Conservation (phyloP, 2,888 invertebrate species). For the Caenorhabditis sp. region DNA sequence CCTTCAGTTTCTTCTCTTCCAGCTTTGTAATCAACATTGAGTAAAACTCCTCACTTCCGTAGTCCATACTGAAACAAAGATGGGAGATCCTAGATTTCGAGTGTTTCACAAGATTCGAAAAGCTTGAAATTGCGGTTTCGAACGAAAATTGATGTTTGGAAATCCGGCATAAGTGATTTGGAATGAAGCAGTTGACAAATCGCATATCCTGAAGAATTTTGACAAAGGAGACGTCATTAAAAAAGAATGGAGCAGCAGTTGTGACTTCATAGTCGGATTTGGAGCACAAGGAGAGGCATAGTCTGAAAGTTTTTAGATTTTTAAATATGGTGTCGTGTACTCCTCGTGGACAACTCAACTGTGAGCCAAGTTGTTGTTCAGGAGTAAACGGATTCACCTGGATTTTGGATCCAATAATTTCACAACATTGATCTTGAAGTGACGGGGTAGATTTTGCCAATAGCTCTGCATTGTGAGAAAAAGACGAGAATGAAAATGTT, state of each 20-base stretch:
- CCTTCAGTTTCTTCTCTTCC: not conserved
- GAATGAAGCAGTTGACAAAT: no score
- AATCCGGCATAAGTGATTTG: no score
- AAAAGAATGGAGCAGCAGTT: not conserved
- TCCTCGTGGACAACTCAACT: no score
- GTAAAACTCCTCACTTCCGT: not conserved
- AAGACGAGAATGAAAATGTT: no score
- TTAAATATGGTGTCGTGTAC: no score
- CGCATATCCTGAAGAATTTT: no score
- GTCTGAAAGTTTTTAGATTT: not conserved
- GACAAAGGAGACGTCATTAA: not conserved
- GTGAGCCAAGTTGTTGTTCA: no score
- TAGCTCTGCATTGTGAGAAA: not conserved
- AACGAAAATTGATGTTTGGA: not conserved
- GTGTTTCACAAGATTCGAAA: not conserved
- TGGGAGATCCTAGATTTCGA: not conserved
- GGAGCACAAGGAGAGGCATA: not conserved
- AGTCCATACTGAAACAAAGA: not conserved
- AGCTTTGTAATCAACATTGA: not conserved
- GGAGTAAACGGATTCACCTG: not conserved
- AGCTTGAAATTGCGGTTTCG: not conserved
- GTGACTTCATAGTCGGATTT: not conserved
- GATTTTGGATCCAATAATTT: not conserved
- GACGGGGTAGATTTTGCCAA: constrained; percentile 16
- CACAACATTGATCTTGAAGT: not conserved